These are phyloP conservation scores for Centrocercus urophasianus DNA, from an alignment of 2,113 vertebrate species.

Conservation along the genomic window DNA sequence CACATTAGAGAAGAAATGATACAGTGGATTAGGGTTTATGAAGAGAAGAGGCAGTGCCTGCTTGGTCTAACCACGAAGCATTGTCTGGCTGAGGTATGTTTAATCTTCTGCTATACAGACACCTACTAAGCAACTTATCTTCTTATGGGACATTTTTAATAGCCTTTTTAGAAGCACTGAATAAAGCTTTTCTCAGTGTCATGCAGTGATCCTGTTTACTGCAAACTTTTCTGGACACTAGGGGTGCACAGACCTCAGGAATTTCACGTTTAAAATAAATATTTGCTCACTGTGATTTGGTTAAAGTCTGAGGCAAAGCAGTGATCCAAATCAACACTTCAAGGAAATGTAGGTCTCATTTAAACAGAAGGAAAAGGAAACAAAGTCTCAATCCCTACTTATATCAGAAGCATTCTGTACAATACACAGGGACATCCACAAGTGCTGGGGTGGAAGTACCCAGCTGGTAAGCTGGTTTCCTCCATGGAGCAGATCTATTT, in stretches of 20 bases:
- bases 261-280: not conserved
- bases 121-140: slow-evolving; percentile 62
- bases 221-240: slow-evolving; percentile 5
- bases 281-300: slow-evolving; percentile 32
- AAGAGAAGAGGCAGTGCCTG: slow-evolving; percentile 27
- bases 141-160: slow-evolving; percentile 62
- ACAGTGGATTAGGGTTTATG: slow-evolving; percentile 47
- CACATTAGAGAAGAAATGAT: slow-evolving; percentile 59
- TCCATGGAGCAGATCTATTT: not conserved
- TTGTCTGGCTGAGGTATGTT: slow-evolving; percentile 30
- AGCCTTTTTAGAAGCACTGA: slow-evolving; percentile 57
- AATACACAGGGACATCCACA: not conserved
- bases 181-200: slow-evolving; percentile 36
- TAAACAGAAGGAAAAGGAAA: not conserved
- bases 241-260: slow-evolving; percentile 13
- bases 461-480: not conserved
- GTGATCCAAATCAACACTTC: not conserved
- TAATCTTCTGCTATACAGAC: slow-evolving; percentile 46
- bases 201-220: slow-evolving; percentile 7
- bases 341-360: not conserved
- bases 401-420: fast-evolving
- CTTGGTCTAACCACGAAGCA: slow-evolving; percentile 34
- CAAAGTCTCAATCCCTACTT: not conserved
- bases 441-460: not conserved
- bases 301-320: not conserved